Percentiles rank a stretch among this genome's conserved stretches.
Evolutionary conservation across 2,888 invertebrate genomes (phyloP).

Genomic region (Protophormia terraenovae): DNA sequence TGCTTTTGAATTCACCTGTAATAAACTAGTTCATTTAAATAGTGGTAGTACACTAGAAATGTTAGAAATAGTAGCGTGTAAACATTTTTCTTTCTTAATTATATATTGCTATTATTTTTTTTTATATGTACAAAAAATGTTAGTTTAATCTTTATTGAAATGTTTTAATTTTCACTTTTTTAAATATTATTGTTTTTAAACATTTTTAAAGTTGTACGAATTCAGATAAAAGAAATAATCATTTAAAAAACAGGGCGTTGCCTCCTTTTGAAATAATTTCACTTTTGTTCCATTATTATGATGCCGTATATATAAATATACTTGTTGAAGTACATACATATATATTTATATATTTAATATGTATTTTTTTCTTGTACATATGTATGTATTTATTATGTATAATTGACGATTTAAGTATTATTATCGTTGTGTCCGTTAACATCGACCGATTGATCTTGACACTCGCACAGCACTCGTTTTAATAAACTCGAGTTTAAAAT

Average conservation of each 20-base stretch:
- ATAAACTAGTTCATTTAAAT: not conserved
- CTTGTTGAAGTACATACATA: too few species aligned
- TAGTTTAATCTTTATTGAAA: not conserved
- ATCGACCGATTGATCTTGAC: slow-evolving; percentile 75
- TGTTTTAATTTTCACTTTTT: not conserved
- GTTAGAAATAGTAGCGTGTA: not conserved
- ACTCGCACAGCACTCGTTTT: slow-evolving; percentile 81
- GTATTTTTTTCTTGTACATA: not conserved
- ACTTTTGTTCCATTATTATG: slow-evolving; percentile 42
- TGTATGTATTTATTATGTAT: not conserved
- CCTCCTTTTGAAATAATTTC: slow-evolving; percentile 53
- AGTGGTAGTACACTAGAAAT: not conserved
- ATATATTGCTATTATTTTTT: not conserved
- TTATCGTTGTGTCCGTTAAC: slow-evolving; percentile 30
- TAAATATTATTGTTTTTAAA: not conserved
- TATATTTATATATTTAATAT: not conserved
- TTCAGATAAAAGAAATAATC: not conserved
- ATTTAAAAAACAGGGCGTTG: slow-evolving; percentile 57
- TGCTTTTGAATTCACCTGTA: not conserved
- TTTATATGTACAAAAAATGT: not conserved
- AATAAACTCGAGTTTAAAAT: slow-evolving; percentile 81
- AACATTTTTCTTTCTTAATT: not conserved
- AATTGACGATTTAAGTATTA: slow-evolving; percentile 25
- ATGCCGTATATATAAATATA: not conserved
- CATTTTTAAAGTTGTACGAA: not conserved